These are phyloP conservation scores for Progne subis DNA, from an alignment of 2,113 vertebrate species.

Conservation along the genomic window DNA sequence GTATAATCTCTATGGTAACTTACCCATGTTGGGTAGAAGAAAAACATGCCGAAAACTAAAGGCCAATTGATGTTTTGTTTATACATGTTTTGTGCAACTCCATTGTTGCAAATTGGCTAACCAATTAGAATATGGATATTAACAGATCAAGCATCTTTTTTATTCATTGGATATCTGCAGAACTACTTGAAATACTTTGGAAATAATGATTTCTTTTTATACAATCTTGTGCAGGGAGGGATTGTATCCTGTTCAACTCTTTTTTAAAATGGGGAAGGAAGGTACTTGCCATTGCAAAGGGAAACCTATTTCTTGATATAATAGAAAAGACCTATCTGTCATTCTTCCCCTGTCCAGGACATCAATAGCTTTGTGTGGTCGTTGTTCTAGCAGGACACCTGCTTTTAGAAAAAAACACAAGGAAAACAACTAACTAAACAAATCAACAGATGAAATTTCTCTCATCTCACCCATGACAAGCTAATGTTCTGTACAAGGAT, in stretches of 20 bases:
- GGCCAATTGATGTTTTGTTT: slow-evolving; percentile 76
- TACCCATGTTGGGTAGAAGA: slow-evolving; percentile 43
- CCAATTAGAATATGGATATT: slow-evolving; percentile 68
- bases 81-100: slow-evolving; percentile 46
- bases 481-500: neutral
- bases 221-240: neutral
- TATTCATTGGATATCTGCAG: slow-evolving; percentile 46
- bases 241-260: neutral
- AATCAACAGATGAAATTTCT: neutral
- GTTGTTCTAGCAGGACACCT: neutral
- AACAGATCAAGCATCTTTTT: slow-evolving; percentile 54
- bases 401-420: neutral
- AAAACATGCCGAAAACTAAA: slow-evolving; percentile 62
- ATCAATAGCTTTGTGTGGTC: neutral
- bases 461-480: neutral
- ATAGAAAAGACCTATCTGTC: neutral
- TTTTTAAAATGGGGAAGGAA: neutral
- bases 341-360: neutral
- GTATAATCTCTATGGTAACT: slow-evolving; percentile 75
- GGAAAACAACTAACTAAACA: neutral
- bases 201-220: neutral
- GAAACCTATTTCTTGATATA: neutral
- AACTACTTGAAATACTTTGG: slow-evolving; percentile 18
- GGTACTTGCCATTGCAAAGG: neutral
- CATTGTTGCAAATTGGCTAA: slow-evolving; percentile 50